Conservation (phyloP, 2,888 invertebrate genomes). For the Nasonia oneida region DNA sequence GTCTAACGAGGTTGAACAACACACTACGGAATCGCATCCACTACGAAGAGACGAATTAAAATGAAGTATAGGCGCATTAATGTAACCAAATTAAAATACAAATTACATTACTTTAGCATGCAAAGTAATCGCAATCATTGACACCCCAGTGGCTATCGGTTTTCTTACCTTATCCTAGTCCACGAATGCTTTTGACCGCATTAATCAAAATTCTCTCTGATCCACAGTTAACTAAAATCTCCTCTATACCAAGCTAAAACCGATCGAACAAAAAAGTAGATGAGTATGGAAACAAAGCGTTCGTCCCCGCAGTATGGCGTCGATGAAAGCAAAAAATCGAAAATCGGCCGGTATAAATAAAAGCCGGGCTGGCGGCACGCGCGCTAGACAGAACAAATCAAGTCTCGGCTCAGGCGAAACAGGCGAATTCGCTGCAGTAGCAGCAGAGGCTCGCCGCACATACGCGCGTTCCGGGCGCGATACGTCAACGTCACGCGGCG, state of each 20-base stretch:
- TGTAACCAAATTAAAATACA: too few species aligned
- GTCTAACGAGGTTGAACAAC: too few species aligned
- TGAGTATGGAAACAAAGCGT: not conserved
- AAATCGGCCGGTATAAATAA: constrained; percentile 39
- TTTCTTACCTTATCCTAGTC: too few species aligned
- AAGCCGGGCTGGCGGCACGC: not conserved
- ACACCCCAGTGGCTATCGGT: too few species aligned
- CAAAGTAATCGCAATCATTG: too few species aligned
- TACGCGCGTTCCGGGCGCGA: constrained; percentile 39
- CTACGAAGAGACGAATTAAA: too few species aligned
- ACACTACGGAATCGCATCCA: not conserved
- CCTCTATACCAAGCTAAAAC: not conserved
- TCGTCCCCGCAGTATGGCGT: constrained; percentile 9
- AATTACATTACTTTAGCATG: too few species aligned
- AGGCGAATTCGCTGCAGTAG: constrained; percentile 1
- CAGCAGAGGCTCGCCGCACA: not conserved
- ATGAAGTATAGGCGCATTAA: too few species aligned
- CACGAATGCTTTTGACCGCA: too few species aligned
- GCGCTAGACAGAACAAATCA: constrained; percentile 45
- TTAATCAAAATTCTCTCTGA: not conserved
- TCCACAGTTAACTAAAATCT: not conserved
- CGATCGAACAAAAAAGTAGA: constrained; percentile 5
- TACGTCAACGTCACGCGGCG: constrained; percentile 53
- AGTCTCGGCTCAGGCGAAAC: constrained; percentile 36
- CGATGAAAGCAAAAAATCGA: constrained; percentile 45